Conservation (phyloP, 2,797 vertebrate genomes). For the Eleutherodactylus coqui region DNA sequence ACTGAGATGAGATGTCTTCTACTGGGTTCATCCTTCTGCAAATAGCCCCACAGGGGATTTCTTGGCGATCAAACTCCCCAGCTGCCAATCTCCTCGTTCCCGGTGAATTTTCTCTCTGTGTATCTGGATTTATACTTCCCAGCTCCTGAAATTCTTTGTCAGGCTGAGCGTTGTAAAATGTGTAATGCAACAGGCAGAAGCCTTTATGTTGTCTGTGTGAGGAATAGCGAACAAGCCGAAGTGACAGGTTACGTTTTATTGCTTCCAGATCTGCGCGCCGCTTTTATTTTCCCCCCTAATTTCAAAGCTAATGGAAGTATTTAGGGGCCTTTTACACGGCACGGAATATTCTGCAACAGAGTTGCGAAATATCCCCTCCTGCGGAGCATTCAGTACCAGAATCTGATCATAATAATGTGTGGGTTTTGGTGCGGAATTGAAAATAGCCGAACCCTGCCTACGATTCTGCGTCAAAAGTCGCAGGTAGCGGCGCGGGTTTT, state of each 20-base stretch:
- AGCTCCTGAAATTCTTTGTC: conserved; percentile 46
- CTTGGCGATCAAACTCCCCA: conserved; percentile 53
- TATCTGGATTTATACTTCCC: conserved; percentile 47
- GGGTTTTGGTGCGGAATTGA: no score
- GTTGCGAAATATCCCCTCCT: no score
- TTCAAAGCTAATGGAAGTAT: background rate
- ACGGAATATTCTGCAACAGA: no score
- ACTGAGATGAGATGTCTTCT: conserved; percentile 57
- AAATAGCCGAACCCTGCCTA: no score
- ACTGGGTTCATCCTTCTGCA: conserved; percentile 54
- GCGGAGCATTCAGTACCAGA: no score
- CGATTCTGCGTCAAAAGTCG: no score
- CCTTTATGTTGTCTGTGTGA: conserved; percentile 67
- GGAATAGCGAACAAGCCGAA: conserved; percentile 70
- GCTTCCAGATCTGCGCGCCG: background rate
- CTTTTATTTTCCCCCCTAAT: background rate
- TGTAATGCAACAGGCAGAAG: conserved; percentile 63
- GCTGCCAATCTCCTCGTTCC: conserved; percentile 52
- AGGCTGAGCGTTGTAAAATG: conserved; percentile 40
- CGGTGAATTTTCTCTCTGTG: conserved; percentile 25
- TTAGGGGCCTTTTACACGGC: background rate
- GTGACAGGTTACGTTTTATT: conserved; percentile 53
- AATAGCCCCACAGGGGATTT: conserved; percentile 60
- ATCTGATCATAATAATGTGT: no score
- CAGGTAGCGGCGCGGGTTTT: no score